Evolutionary conservation across 1,140 invertebrate genomes (phyloP).

Genomic region (Odontomachus brunneus): DNA sequence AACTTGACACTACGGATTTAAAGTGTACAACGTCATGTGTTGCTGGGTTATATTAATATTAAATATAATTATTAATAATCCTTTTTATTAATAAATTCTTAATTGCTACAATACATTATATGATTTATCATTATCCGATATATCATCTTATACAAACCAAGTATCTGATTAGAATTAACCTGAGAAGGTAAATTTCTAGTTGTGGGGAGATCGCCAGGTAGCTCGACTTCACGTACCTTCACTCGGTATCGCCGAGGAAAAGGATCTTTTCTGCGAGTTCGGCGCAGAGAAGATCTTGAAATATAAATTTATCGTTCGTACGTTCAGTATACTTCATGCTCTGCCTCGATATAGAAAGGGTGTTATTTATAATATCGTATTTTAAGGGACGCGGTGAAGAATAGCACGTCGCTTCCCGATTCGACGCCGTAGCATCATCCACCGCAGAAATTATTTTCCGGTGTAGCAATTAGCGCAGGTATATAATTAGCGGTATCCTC

Average conservation of each 20-base stretch:
- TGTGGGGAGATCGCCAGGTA: not conserved
- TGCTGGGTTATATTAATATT: too few relatives aligned
- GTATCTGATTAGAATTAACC: too few relatives aligned
- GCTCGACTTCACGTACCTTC: not conserved
- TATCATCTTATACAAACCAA: too few relatives aligned
- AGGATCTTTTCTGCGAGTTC: not conserved
- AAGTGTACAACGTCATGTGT: too few relatives aligned
- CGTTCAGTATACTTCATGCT: not conserved
- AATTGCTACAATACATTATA: too few relatives aligned
- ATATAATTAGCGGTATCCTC: conserved; percentile 48
- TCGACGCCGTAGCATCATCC: conserved; percentile 10
- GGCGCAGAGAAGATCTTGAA: too few relatives aligned
- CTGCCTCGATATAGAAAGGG: not conserved
- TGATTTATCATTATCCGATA: too few relatives aligned
- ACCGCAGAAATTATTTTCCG: conserved; percentile 40
- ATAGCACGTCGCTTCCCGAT: conserved; percentile 13
- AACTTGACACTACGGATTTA: too few relatives aligned
- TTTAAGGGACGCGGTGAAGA: conserved; percentile 13
- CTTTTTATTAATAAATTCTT: too few relatives aligned
- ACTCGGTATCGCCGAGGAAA: not conserved
- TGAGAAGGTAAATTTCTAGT: too few relatives aligned
- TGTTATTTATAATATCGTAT: conserved; percentile 28
- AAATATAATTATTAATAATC: too few relatives aligned
- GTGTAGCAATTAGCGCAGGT: conserved; percentile 35
- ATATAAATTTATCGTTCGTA: not conserved